phyloP scores from a whole-genome alignment of 2,113 vertebrate species.

The Cyprinus carpio region DNA sequence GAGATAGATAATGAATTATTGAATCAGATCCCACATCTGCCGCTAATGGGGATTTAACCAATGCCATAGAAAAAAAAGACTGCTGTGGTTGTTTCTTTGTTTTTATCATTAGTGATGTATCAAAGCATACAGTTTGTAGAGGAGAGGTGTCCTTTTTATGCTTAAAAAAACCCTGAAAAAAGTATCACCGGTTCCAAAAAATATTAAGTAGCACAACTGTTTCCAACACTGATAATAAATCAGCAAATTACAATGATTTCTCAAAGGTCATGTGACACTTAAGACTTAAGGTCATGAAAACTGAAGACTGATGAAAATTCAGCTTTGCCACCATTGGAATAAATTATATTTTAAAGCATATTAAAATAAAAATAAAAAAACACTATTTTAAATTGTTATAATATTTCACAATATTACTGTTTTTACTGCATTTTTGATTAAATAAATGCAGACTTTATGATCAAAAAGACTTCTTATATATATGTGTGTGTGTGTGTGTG shows the following conservation, averaged over 20 bases:
- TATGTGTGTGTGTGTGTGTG: too few species aligned
- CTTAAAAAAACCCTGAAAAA: too few species aligned
- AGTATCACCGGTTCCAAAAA: background rate
- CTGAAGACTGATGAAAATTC: background rate
- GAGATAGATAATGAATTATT: constrained; percentile 5
- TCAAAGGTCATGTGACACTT: background rate
- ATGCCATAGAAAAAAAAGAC: background rate
- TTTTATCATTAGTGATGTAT: background rate
- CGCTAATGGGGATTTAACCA: background rate
- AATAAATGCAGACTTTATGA: background rate
- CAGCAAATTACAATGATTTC: background rate
- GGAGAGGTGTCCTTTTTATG: background rate
- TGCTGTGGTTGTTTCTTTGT: background rate
- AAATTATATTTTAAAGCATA: background rate
- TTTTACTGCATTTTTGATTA: background rate
- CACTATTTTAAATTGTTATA: background rate
- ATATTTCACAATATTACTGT: too few species aligned
- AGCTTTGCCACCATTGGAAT: background rate
- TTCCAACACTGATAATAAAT: background rate
- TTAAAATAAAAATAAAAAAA: too few species aligned
- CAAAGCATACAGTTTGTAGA: background rate
- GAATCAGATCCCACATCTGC: background rate
- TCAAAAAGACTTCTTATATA: background rate
- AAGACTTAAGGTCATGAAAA: too few species aligned
- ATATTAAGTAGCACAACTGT: background rate